phyloP scores from a whole-genome alignment of 2,888 invertebrate species.

The Troglohyphantes excavatus region DNA sequence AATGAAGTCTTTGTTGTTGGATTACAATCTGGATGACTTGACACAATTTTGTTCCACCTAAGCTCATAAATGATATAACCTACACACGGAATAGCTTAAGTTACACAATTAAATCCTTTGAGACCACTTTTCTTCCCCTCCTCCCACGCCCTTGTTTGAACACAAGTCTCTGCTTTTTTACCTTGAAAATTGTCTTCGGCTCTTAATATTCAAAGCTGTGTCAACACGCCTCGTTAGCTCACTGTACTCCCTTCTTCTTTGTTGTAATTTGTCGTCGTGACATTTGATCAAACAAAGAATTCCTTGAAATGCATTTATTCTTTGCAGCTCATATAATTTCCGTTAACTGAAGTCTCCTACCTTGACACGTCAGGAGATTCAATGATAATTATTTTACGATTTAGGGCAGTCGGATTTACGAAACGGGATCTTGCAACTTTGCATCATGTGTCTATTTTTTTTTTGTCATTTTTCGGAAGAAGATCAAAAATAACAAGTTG shows the following conservation, averaged over 20 bases:
- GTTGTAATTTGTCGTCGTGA: neutral
- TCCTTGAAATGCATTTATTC: neutral
- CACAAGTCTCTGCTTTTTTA: neutral
- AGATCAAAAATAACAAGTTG: too few relatives aligned
- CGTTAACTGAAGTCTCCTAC: neutral
- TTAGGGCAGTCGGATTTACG: neutral
- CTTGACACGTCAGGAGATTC: neutral
- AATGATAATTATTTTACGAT: neutral
- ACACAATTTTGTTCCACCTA: too few relatives aligned
- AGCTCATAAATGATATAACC: too few relatives aligned
- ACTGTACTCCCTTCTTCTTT: neutral
- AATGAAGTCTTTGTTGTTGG: too few relatives aligned
- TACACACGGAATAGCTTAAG: too few relatives aligned
- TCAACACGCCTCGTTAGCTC: neutral
- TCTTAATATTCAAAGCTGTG: neutral
- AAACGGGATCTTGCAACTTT: too few relatives aligned
- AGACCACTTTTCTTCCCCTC: neutral
- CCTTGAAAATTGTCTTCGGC: constrained; percentile 13
- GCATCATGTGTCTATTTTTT: too few relatives aligned
- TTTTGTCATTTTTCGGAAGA: too few relatives aligned
- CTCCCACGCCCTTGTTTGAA: constrained; percentile 29
- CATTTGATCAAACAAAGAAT: constrained; percentile 1
- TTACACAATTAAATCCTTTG: too few relatives aligned
- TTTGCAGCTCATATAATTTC: neutral
- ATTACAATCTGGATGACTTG: too few relatives aligned